Conservation (phyloP, 2,888 invertebrate species). For the Anaspis maculata region DNA sequence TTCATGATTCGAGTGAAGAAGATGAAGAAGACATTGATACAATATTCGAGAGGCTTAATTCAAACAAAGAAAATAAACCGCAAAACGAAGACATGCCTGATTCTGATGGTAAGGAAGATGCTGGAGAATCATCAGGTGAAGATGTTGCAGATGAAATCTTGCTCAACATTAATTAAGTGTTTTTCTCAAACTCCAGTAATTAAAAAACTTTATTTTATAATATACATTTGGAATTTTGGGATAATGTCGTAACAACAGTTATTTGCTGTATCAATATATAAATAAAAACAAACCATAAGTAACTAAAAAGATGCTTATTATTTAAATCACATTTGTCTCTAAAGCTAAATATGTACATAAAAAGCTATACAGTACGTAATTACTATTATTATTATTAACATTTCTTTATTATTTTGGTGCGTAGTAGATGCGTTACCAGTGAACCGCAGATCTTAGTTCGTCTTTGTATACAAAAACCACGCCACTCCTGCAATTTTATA, state of each 20-base stretch:
- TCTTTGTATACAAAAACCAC: too few relatives aligned
- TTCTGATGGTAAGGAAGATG: constrained; percentile 1
- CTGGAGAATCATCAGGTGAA: constrained; percentile 2
- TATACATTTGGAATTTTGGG: constrained; percentile 7
- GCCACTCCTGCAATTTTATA: too few relatives aligned
- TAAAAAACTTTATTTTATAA: constrained; percentile 12
- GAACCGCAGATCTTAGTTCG: too few relatives aligned
- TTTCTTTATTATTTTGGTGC: constrained; percentile 9
- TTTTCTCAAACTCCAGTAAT: too few relatives aligned
- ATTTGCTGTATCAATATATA: constrained; percentile 10
- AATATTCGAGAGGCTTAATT: too few relatives aligned
- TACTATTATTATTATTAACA: too few relatives aligned
- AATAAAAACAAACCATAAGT: constrained; percentile 10
- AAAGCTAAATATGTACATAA: constrained; percentile 20
- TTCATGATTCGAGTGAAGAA: too few relatives aligned
- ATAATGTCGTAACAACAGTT: constrained; percentile 16
- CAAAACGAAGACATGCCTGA: too few relatives aligned
- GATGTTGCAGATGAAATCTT: constrained; percentile 3
- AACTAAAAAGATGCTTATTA: constrained; percentile 16
- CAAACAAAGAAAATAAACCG: too few relatives aligned
- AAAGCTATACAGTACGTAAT: constrained; percentile 12
- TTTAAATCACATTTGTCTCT: constrained; percentile 26
- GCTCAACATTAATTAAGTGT: not conserved
- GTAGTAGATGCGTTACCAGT: too few relatives aligned
- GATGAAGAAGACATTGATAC: too few relatives aligned